Evolutionary conservation across 2,888 invertebrate genomes (phyloP), one percentile per base, ranked within the genome.

Genomic region (Argynnis bischoffii): DNA sequence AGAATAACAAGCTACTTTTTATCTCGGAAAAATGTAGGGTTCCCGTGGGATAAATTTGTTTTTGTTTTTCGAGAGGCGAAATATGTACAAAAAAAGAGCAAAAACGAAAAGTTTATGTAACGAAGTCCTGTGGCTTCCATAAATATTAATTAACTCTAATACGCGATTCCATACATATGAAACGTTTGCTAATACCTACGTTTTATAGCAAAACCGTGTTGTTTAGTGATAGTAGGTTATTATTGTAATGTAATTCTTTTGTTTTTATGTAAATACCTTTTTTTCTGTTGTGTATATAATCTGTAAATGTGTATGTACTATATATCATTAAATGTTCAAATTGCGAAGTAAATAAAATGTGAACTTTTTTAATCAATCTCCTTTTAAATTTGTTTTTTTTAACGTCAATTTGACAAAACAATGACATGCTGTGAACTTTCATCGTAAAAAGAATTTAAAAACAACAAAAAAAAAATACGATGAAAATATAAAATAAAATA

Each of bases 381-480:
- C 26, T 48, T 59, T 26, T 31, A 59, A 59, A 48, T 59, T 26
- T 48, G 59, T 59, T 48, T n/a, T 41, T n/a, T 26, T 26, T 48
- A 48, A 31, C 48, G 48, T 48, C 26, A 6, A 16, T 59, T 31
- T 59, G 59, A 59, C 59, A 47, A 15, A 21, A 48, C 47, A 59
- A 48, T 59, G 59, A 59, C 59, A 59, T 48, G 47, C 26, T 31
- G 26, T 59, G 48, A 47, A 48, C 59, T 48, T 41, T 41, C 35
- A 41, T 41, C 35, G 35, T 26, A n/a, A 55, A 67, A 54, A 56
- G 63, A 63, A 55, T 64, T 54, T 46, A 53, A 55, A 54, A 64
- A 55, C 15, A 31, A 53, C 3, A 47, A 41, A 57, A 35, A 61
- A 69, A 66, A 59, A 64, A 69, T 66, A 69, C 66, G 64, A 47